Evolutionary conservation across 2,888 invertebrate species (phyloP), one percentile per base, ranked within the genome.

Genomic region (Caenorhabditis auriculariae): DNA sequence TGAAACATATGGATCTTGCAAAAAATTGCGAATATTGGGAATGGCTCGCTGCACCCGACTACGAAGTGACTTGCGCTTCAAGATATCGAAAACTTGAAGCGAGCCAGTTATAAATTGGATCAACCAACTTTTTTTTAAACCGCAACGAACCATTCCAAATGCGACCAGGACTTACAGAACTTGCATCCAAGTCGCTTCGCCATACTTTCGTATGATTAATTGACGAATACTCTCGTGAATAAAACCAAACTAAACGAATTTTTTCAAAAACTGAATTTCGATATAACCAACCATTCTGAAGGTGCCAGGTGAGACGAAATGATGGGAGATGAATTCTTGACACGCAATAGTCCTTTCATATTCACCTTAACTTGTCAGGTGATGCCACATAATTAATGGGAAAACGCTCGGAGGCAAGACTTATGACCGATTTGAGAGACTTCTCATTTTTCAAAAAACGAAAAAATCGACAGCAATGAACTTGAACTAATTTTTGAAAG

Each of bases 171-270:
- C 74, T 63, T 32, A 76, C 74, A 77, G 38, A 2, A 75, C 69
- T 43, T 66, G 54, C 23, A 45, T 17, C 75, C 75, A 77, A 19
- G 62, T 43, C 1, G 77, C 76, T 38, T 75, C 74, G 4, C 77
- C 77, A 51, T 72, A 70, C 42, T 69, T 66, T 1, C 73, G 62
- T 21, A 74, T 60, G 27, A 77, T 69, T 44, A 77, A 44, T 51
- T 74, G 74, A 3, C 74, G 74, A 42, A 77, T 59, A 50, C 71
- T 69, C 46, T 77, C 77, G 55, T 77, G 76, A 53, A 77, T 77
- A 51, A 77, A 73, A 5, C 77, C 77, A 39, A 75, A 74, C 76
- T 77, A 44, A 59, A 75, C 60, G 9, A 27, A n/a, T 24, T 32
- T 26, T 23, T 15, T 7, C 7, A 41, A 41, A 9, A 15, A 9